These are phyloP conservation scores for Chaetoderma sp. DNA, from an alignment of 2,888 invertebrate genomes.

Conservation along the genomic window DNA sequence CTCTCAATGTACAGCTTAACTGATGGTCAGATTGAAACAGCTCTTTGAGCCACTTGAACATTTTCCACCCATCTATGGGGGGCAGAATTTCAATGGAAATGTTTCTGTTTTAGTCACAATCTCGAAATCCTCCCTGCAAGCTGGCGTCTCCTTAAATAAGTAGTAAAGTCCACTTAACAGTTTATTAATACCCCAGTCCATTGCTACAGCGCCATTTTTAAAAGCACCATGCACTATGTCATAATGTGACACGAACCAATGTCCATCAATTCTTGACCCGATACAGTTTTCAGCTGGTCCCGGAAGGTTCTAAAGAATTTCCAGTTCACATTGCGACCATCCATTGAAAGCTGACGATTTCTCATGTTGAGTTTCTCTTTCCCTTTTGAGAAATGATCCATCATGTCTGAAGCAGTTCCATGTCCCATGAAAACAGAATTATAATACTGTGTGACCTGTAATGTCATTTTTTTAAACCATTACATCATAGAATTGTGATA, in stretches of 20 bases:
- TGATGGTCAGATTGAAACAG: neutral
- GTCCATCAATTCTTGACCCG: too few species aligned
- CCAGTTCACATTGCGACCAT: slow-evolving; percentile 7
- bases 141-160: slow-evolving; percentile 1
- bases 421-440: slow-evolving; percentile 8
- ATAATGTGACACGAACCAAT: too few species aligned
- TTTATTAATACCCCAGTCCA: too few species aligned
- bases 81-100: neutral
- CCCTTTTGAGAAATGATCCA: neutral
- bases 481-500: too few species aligned
- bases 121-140: neutral
- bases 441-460: neutral
- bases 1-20: neutral
- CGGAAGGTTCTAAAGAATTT: slow-evolving; percentile 9
- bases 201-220: too few species aligned
- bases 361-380: neutral
- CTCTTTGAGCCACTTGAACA: neutral
- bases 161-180: neutral
- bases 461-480: neutral
- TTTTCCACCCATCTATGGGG: neutral
- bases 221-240: too few species aligned
- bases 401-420: neutral
- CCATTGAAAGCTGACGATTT: slow-evolving; percentile 10
- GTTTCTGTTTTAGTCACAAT: neutral
- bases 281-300: too few species aligned